phyloP scores from a whole-genome alignment of 2,113 vertebrate genomes.

The Cervus canadensis region DNA sequence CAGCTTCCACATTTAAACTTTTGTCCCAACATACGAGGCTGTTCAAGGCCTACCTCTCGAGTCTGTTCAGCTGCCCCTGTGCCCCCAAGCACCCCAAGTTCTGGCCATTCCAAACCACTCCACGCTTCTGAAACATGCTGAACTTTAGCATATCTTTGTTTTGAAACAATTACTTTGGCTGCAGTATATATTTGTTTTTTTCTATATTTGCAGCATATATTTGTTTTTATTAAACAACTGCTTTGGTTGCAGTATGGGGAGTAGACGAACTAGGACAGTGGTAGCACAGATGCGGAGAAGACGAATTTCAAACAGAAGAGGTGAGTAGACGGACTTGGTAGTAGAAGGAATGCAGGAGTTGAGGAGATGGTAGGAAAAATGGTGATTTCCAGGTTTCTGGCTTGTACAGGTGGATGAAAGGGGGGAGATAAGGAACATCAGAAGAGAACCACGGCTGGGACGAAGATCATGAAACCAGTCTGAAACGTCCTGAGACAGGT shows the following conservation, averaged over 20 bases:
- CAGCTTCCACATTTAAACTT: not conserved
- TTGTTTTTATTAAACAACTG: not conserved
- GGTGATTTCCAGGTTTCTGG: not conserved
- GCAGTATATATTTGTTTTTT: not conserved
- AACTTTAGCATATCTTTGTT: not conserved
- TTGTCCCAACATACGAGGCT: not conserved
- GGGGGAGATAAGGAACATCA: not conserved
- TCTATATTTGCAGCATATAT: not conserved
- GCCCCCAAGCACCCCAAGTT: not conserved
- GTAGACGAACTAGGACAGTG: not conserved
- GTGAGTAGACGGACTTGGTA: not conserved
- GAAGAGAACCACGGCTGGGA: not conserved
- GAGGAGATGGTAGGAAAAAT: not conserved
- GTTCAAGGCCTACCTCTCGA: accelerated
- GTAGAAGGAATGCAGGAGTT: not conserved
- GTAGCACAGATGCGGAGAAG: not conserved
- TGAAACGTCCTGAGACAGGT: not conserved
- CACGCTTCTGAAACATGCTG: not conserved
- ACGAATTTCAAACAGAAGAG: not conserved
- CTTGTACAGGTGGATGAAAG: not conserved
- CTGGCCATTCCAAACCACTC: not conserved
- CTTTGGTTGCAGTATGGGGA: not conserved
- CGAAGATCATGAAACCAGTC: not conserved
- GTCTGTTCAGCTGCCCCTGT: not conserved
- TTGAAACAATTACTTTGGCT: not conserved